Percentiles rank a stretch among this genome's conserved stretches.
Conservation (phyloP, 2,797 vertebrate species). For the Neopelma chrysocephalum region DNA sequence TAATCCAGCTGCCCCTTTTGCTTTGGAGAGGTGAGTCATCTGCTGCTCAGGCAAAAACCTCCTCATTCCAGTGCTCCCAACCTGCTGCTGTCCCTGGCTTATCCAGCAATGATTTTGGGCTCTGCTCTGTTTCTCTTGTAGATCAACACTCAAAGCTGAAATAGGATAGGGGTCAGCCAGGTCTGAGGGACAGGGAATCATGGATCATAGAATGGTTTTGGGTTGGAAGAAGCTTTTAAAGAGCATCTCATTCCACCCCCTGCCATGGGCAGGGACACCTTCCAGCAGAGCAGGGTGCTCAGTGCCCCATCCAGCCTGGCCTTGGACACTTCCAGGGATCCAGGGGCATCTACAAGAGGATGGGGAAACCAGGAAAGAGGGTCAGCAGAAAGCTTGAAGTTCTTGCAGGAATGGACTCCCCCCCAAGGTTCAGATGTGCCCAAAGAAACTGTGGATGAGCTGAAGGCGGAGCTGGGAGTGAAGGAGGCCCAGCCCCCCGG, state of each 20-base stretch:
- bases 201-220: neutral
- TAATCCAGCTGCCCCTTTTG: neutral
- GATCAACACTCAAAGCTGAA: neutral
- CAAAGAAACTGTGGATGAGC: neutral
- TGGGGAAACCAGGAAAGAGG: neutral
- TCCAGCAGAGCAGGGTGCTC: accelerated
- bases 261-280: neutral
- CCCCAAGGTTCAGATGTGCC: neutral
- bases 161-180: neutral
- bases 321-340: neutral
- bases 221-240: neutral
- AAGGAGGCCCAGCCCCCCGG: neutral
- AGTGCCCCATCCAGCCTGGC: accelerated
- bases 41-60: neutral
- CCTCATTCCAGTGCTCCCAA: neutral
- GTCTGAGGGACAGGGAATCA: neutral
- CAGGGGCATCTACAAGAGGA: neutral
- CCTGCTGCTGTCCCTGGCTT: neutral
- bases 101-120: neutral
- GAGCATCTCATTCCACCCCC: neutral
- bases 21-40: neutral
- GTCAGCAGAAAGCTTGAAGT: neutral
- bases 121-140: neutral
- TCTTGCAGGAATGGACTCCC: neutral
- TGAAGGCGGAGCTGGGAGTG: neutral